Conservation (phyloP, 2,888 invertebrate species). For the Holacanthella duospinosa region DNA sequence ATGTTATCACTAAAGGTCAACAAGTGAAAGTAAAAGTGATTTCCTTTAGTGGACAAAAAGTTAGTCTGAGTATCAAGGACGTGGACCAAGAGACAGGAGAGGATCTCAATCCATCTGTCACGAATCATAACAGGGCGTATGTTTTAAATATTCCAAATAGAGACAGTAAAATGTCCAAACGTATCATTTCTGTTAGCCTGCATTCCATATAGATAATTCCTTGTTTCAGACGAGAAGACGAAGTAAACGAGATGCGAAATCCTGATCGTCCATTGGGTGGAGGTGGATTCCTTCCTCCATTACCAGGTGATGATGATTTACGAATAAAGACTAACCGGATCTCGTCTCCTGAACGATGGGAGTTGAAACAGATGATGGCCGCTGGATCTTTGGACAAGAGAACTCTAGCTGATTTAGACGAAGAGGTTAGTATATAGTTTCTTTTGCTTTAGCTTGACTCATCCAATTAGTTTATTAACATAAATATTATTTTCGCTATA, state of each 20-base stretch:
- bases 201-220: neutral
- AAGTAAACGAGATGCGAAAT: slow-evolving; percentile 50
- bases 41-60: slow-evolving; percentile 85
- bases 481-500: too few species aligned
- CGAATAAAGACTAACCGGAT: slow-evolving; percentile 78
- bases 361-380: slow-evolving; percentile 61
- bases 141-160: too few species aligned
- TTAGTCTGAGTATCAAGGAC: slow-evolving; percentile 93
- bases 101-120: slow-evolving; percentile 73
- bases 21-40: slow-evolving; percentile 83
- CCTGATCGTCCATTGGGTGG: slow-evolving; percentile 69
- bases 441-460: neutral
- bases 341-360: slow-evolving; percentile 72
- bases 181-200: neutral
- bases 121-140: neutral
- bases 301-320: slow-evolving; percentile 64
- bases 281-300: slow-evolving; percentile 43
- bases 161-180: neutral
- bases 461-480: neutral
- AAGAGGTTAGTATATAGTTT: slow-evolving; percentile 50
- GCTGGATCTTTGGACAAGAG: slow-evolving; percentile 84
- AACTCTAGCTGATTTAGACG: slow-evolving; percentile 94
- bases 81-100: slow-evolving; percentile 90
- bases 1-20: slow-evolving; percentile 81
- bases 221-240: slow-evolving; percentile 17